These are phyloP conservation scores for Sitta carolinensis DNA, from an alignment of 2,797 vertebrate species.

Conservation along the genomic window DNA sequence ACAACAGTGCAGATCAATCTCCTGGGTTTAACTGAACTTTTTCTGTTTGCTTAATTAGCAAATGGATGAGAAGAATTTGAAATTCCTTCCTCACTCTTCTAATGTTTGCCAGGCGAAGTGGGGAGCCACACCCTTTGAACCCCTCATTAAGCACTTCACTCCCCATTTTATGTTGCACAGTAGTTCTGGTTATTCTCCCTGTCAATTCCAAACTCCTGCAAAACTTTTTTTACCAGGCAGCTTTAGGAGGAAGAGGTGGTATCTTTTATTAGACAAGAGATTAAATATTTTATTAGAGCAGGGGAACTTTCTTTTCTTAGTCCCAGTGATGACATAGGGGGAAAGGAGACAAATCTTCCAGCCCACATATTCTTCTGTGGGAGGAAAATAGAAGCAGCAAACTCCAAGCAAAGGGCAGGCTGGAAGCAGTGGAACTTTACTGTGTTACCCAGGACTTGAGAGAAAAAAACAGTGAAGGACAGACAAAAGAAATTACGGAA, in stretches of 20 bases:
- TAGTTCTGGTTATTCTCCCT: background rate
- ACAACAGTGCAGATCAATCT: background rate
- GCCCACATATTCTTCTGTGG: background rate
- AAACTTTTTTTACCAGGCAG: background rate
- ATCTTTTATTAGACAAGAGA: background rate
- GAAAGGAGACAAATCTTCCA: background rate
- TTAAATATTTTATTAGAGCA: background rate
- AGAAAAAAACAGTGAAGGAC: background rate
- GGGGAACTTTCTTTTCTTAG: slow-evolving; percentile 23
- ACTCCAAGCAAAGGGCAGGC: background rate
- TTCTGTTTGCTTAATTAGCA: background rate
- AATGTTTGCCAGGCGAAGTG: background rate
- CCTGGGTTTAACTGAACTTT: background rate
- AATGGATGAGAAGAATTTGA: background rate
- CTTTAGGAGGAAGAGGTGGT: background rate
- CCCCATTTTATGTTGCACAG: background rate
- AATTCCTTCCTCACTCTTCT: background rate
- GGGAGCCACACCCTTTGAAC: background rate
- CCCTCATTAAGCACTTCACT: background rate
- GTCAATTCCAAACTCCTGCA: background rate
- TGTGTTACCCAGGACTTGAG: background rate
- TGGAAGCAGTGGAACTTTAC: background rate
- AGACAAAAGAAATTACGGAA: background rate
- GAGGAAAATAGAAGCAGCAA: background rate
- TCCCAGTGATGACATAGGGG: background rate